phyloP scores from a whole-genome alignment of 2,113 vertebrate genomes.

The Acinonyx jubatus region DNA sequence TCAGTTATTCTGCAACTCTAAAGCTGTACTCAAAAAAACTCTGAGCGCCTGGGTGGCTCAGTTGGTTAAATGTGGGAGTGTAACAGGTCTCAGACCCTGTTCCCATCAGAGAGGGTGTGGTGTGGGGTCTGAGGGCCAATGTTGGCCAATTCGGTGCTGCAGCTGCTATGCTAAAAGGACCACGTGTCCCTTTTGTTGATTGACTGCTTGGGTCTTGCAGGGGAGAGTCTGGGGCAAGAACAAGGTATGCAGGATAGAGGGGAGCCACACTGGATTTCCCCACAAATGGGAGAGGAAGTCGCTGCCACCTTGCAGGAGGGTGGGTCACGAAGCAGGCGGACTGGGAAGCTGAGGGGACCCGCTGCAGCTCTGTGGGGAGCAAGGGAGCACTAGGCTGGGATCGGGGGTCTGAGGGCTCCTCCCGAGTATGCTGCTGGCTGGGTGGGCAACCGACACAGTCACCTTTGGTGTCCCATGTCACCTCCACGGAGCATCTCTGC shows the following conservation, averaged over 20 bases:
- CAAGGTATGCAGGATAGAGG: neutral
- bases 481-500: neutral
- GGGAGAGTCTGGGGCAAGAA: neutral
- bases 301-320: neutral
- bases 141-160: neutral
- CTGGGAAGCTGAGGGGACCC: neutral
- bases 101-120: neutral
- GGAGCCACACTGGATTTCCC: neutral
- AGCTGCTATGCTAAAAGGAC: neutral
- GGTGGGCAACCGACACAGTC: neutral
- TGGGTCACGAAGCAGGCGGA: fast-evolving
- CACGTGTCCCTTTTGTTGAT: neutral
- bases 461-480: neutral
- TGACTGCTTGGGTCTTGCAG: neutral
- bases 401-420: neutral
- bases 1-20: neutral
- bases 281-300: neutral
- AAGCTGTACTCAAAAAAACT: neutral
- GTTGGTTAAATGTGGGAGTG: too few species aligned
- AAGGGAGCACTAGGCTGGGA: neutral
- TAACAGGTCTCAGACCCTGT: neutral
- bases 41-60: too few species aligned
- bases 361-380: neutral
- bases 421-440: neutral
- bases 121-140: neutral